phyloP scores from a whole-genome alignment of 1,140 invertebrate genomes.

The Magallana angulata region DNA sequence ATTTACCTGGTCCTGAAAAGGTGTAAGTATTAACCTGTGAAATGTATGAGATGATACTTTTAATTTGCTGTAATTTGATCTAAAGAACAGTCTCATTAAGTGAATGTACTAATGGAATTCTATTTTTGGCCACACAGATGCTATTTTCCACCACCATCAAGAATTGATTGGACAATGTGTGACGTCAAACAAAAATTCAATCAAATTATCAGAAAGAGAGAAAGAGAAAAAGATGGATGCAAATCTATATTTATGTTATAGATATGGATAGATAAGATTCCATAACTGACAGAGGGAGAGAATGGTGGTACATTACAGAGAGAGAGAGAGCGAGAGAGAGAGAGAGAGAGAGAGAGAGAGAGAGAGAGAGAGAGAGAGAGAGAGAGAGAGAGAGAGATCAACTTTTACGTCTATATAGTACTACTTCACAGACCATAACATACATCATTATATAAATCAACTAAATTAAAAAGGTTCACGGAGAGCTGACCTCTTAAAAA shows the following conservation, averaged over 20 bases:
- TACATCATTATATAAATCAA: no score
- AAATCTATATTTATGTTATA: not conserved
- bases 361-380: no score
- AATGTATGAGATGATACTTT: not conserved
- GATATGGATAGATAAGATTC: no score
- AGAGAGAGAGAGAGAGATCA: no score
- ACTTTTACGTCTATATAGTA: no score
- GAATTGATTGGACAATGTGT: not conserved
- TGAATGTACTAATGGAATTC: not conserved
- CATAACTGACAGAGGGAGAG: no score
- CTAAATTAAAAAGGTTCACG: no score
- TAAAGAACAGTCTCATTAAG: not conserved
- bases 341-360: no score
- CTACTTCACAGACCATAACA: no score
- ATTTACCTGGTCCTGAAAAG: not conserved
- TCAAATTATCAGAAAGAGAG: not conserved
- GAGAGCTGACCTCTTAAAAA: no score
- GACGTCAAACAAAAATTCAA: slow-evolving; percentile 18
- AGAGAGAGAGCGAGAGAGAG: no score
- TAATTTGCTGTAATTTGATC: slow-evolving; percentile 12
- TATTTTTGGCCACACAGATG: slow-evolving; percentile 1
- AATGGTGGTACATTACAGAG: no score
- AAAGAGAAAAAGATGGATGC: not conserved
- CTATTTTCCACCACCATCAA: not conserved
- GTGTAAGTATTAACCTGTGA: not conserved